phyloP scores from a whole-genome alignment of 1,140 invertebrate genomes.

The Pararge aegeria region DNA sequence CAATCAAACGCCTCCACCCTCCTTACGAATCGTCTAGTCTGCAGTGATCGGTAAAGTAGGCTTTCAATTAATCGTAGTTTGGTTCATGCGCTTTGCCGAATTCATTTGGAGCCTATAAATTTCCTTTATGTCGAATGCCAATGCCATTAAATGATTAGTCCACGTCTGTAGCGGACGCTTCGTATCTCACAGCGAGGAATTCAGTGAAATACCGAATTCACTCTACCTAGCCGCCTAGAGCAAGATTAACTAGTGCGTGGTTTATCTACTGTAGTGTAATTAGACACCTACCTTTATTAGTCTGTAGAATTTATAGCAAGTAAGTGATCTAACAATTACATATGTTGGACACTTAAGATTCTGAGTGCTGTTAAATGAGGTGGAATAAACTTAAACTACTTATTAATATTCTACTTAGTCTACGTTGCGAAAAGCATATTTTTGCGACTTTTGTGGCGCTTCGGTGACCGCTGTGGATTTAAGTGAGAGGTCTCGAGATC shows the following conservation, averaged over 20 bases:
- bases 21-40: constrained; percentile 7
- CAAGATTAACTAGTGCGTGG: too few species aligned
- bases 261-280: neutral
- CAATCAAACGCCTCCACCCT: neutral
- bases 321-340: too few species aligned
- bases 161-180: constrained; percentile 40
- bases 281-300: too few species aligned
- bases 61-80: constrained; percentile 33
- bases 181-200: constrained; percentile 14
- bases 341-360: too few species aligned
- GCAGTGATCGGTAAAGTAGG: constrained; percentile 15
- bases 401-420: too few species aligned
- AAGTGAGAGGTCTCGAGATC: too few species aligned
- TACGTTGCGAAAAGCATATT: too few species aligned
- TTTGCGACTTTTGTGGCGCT: too few species aligned
- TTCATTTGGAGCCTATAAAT: constrained; percentile 45
- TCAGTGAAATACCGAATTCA: constrained; percentile 15
- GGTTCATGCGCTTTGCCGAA: constrained; percentile 22
- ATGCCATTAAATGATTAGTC: constrained; percentile 46
- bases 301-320: too few species aligned
- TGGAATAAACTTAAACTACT: too few species aligned
- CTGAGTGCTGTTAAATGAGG: too few species aligned
- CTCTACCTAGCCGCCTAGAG: neutral
- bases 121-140: constrained; percentile 38
- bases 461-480: too few species aligned